Evolutionary conservation across 1,140 invertebrate species (phyloP), one percentile per base, ranked within the genome.

Genomic region (Prorops nasuta): DNA sequence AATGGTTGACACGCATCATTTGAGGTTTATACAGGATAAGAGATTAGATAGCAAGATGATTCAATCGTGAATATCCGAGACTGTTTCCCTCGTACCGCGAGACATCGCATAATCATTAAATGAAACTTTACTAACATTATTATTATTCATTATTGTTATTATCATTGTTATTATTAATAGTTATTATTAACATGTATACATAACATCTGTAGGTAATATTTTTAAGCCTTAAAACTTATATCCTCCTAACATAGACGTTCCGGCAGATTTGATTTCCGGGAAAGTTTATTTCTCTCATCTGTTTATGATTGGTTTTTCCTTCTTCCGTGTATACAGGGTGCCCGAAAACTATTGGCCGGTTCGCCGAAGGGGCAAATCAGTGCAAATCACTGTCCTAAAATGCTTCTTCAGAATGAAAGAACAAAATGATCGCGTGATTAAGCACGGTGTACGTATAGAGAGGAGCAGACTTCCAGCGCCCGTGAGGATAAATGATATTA

Each of bases 101-200:
- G n/a, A n/a, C n/a, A n/a, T n/a, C n/a, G n/a, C n/a, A n/a, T n/a
- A n/a, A n/a, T n/a, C n/a, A n/a, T n/a, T n/a, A n/a, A n/a, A n/a
- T n/a, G n/a, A n/a, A n/a, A n/a, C n/a, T n/a, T 44, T 22, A 14
- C 42, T 18, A 28, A 10, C 36, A 17, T 55, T 40, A 51, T 60
- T 17, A 15, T 58, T 21, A 42, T 22, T 42, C n/a, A 22, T 54
- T 49, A n/a, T 10, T 24, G 19, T 41, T 42, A 34, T 47, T 45
- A 39, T 52, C 38, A 53, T 61, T 56, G 59, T 41, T 51, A 36
- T 56, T 55, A 49, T 57, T 60, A 45, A 57, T 56, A 58, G n/a
- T 60, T 61, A 67, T 61, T 68, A 67, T 72, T 71, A 72, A 74
- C 68, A 72, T 69, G 60, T 67, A 71, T 71, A 64, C 66, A 69